phyloP scores from a whole-genome alignment of 1,140 invertebrate genomes.

The Pseudobourletiella spinata region DNA sequence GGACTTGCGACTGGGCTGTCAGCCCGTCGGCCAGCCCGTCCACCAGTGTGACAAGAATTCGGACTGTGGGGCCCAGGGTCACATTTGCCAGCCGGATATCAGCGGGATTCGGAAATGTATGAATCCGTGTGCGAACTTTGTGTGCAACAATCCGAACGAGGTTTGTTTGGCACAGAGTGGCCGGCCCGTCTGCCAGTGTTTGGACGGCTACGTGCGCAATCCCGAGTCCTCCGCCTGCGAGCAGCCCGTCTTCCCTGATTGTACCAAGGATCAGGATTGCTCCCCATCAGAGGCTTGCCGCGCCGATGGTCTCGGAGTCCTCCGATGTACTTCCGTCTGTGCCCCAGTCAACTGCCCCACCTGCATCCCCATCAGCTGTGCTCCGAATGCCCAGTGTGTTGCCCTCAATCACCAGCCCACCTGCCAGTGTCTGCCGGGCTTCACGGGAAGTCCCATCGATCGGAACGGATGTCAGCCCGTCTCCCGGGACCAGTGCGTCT shows the following conservation, averaged over 20 bases:
- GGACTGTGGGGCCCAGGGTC: conserved; percentile 58
- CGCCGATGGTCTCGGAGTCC: conserved; percentile 70
- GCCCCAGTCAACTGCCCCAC: conserved; percentile 26
- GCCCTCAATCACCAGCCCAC: conserved; percentile 40
- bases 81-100: conserved; percentile 45
- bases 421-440: conserved; percentile 40
- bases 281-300: conserved; percentile 56
- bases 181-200: conserved; percentile 64
- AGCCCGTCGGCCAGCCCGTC: conserved; percentile 41
- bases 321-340: conserved; percentile 62
- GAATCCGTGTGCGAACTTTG: conserved; percentile 64
- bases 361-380: conserved; percentile 70
- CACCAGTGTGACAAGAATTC: conserved; percentile 56
- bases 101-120: conserved; percentile 58
- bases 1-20: conserved; percentile 64
- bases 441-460: conserved; percentile 80
- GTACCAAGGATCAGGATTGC: conserved; percentile 62
- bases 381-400: conserved; percentile 68
- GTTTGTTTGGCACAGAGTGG: conserved; percentile 57
- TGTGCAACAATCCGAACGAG: conserved; percentile 66
- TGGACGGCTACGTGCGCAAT: conserved; percentile 67
- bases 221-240: conserved; percentile 67
- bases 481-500: conserved; percentile 61
- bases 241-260: conserved; percentile 73
- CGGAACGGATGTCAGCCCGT: conserved; percentile 66